Conservation (phyloP, 2,113 vertebrate species). For the Brachirus orientalis region DNA sequence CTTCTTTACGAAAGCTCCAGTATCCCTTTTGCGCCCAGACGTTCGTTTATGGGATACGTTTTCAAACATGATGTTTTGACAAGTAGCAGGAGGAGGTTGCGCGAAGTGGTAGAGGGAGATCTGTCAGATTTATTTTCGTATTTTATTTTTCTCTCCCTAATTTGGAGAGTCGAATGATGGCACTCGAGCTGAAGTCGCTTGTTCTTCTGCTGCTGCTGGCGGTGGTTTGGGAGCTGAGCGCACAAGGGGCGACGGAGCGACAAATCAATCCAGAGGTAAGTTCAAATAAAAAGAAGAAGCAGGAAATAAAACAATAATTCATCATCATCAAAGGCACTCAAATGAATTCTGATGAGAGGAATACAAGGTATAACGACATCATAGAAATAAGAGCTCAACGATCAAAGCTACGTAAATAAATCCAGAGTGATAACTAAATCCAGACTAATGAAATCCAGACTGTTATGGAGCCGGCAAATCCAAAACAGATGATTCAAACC, state of each 20-base stretch:
- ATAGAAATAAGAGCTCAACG: not conserved
- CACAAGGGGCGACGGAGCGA: constrained; percentile 60
- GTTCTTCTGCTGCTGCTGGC: constrained; percentile 71
- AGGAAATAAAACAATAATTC: not conserved
- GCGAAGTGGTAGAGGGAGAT: constrained; percentile 4
- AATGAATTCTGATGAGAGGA: not conserved
- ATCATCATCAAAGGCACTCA: not conserved
- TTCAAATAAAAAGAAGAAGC: not conserved
- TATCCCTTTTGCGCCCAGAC: not conserved
- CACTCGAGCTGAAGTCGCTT: constrained; percentile 45
- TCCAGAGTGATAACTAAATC: not conserved
- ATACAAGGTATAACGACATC: no score
- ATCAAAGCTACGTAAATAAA: not conserved
- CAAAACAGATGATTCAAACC: not conserved
- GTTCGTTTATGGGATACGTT: constrained; percentile 4
- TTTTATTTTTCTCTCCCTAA: not conserved
- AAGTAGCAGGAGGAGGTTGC: constrained; percentile 25
- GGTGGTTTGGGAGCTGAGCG: constrained; percentile 63
- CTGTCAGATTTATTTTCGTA: not conserved
- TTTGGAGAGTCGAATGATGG: constrained; percentile 59
- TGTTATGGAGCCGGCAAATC: not conserved
- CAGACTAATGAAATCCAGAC: not conserved
- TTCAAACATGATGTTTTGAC: constrained; percentile 76
- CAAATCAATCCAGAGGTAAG: constrained; percentile 78
- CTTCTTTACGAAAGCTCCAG: constrained; percentile 3